Evolutionary conservation across 2,888 invertebrate species (phyloP).

Genomic region (Apocheima hispidaria): DNA sequence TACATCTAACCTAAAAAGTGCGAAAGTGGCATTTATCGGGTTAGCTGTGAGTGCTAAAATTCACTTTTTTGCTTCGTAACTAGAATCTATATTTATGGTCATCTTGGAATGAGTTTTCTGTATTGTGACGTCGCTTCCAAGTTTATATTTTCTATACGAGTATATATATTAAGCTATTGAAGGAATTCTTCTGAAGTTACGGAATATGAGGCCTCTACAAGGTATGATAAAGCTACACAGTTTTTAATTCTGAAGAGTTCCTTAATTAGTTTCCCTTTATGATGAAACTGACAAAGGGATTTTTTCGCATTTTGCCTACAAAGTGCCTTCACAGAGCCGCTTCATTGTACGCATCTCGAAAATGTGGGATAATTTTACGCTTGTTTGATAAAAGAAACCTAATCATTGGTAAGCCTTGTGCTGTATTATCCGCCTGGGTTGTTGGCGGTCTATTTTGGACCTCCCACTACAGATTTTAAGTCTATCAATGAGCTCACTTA

Average conservation of each 20-base stretch:
- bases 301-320: slow-evolving; percentile 37
- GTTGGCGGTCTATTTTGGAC: neutral
- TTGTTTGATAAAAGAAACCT: slow-evolving; percentile 24
- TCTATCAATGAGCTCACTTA: neutral
- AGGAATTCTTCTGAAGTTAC: slow-evolving; percentile 4
- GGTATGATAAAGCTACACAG: slow-evolving; percentile 21
- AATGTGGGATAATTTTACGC: slow-evolving; percentile 32
- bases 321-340: slow-evolving; percentile 33
- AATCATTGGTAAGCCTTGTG: slow-evolving; percentile 16
- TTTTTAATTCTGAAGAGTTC: slow-evolving; percentile 35
- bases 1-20: no score
- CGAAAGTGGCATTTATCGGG: no score
- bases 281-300: slow-evolving; percentile 35
- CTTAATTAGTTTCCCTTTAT: slow-evolving; percentile 41
- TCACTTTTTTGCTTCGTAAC: no score
- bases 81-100: no score
- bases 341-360: slow-evolving; percentile 34
- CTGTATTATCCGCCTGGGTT: slow-evolving; percentile 10
- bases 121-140: neutral
- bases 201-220: slow-evolving; percentile 9
- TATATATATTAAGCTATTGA: neutral
- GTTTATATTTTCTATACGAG: neutral
- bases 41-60: neutral
- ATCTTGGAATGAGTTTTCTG: neutral
- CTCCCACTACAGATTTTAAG: neutral